Base-by-base conservation (phyloP, 2,113 vertebrate species). In the Ctenomys sociabilis region DNA sequence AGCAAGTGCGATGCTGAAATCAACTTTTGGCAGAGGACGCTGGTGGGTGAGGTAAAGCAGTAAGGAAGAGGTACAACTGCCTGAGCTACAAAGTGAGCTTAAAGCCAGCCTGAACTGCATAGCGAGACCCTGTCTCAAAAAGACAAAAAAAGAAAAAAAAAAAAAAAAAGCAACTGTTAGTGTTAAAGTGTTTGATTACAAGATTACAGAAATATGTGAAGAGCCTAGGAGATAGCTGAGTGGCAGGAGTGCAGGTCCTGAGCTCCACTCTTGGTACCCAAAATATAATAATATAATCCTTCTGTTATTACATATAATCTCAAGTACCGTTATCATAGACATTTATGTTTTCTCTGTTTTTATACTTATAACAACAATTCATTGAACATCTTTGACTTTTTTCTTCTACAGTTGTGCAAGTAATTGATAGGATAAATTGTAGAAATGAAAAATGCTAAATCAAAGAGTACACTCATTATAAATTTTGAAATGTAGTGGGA, bases 361-460 rank as follows among this genome's bases (percentile, higher is more conserved):
- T 77, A 49, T 57, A 13, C 24, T 78, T 68, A 26, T 19, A 40
- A 68, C 45, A 88, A 26, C 2, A 11, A 24, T 8, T 35, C 8
- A 24, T 7, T 32, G 30, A 83, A 54, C n/a, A 66, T 66, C 21
- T 45, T 5, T 43, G 57, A 85, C 11, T 2, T 45, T 66, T 22
- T 52, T 78, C 68, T 68, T 40, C 45, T 9, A 16, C 8, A 40
- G 3, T 52, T 68, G 49, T 28, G 49, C 85, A 52, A 85, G 68
- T 82, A 37, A 35, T 66, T 68, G 5, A 17, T 0, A 32, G 24
- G 8, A 64, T 57, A 78, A 28, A 24, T 17, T 40, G 68, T 61
- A 40, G 90, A 92, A 84, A 83, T 83, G 37, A 17, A 88, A 92
- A 80, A 80, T 40, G 37, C 37, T 59, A 81, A 77, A 61, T 84